Base-by-base conservation (phyloP, 1,140 invertebrate species). In the Capitella teleta region DNA sequence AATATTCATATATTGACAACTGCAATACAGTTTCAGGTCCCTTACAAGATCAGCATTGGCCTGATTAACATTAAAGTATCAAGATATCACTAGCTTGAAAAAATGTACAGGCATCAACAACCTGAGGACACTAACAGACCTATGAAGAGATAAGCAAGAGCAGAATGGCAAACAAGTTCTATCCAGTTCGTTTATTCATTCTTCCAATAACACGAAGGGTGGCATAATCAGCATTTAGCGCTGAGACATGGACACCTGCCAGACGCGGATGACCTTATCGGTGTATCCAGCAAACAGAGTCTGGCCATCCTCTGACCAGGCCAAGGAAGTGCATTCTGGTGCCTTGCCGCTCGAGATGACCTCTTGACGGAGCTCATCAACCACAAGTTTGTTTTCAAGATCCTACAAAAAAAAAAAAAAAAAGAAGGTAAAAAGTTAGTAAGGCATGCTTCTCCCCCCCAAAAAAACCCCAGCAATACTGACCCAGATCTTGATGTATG, bases 231-330 rank as follows among this genome's bases (percentile, higher is more conserved):
- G n/a, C n/a, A n/a, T n/a, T n/a, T n/a, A n/a, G n/a, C n/a, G n/a
- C n/a, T n/a, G n/a, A 23, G 52, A 36, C 44, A 53, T 49, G 40
- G 52, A 53, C 14, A 53, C 94, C 78, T 97, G 92, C 94, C 94
- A 99, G 41, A 98, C 93, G 71, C 96, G 80, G 70, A 99, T 98
- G 42, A 84, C 83, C 72, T 95, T 97, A 73, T 99, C 96, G 25
- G 92, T 94, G 77, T 98, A 99, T 42, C 96, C 96, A 72, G 95
- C 94, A 73, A 97, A 99, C 54, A 99, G 76, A 30, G 94, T 98
- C 75, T 98, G 91, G 56, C 96, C 96, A 77, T 99, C 95, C 45
- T 88, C 89, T 51, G 94, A 98, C 96, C 96, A 99, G 5, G 96
- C 93, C 59, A 99, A 78, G 12, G 92, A 98, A 46, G 95, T 80